Evolutionary conservation across 2,113 vertebrate species (phyloP).

Genomic region (Mastomys coucha): DNA sequence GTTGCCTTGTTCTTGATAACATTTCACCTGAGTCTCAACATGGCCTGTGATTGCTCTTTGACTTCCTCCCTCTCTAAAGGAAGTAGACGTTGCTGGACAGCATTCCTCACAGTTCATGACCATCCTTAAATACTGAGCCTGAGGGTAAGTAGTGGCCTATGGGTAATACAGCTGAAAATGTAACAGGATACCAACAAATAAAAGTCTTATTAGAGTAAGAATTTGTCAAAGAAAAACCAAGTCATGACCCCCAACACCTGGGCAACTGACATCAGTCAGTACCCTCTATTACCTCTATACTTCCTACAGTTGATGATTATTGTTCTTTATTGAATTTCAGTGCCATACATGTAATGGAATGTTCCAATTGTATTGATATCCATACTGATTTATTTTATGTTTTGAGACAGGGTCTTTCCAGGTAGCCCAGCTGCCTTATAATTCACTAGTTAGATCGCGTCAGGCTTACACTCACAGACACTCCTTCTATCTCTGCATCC

Average conservation of each 20-base stretch:
- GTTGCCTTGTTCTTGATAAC: not conserved
- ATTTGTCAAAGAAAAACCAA: not conserved
- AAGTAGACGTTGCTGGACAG: not conserved
- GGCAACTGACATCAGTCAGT: not conserved
- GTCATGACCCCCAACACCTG: not conserved
- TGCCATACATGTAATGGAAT: not conserved
- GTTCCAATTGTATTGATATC: conserved; percentile 14
- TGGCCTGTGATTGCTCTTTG: not conserved
- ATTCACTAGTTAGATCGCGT: not conserved
- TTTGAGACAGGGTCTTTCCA: too few relatives aligned
- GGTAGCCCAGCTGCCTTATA: not conserved
- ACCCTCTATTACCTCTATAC: not conserved
- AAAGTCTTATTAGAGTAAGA: not conserved
- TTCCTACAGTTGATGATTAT: not conserved
- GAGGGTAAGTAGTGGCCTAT: not conserved
- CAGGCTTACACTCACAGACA: not conserved
- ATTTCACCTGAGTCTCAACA: not conserved
- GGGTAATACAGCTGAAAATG: not conserved
- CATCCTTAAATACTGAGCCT: not conserved
- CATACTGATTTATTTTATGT: not conserved
- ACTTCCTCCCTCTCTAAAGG: not conserved
- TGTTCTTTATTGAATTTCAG: not conserved
- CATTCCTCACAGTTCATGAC: not conserved
- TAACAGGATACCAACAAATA: not conserved
- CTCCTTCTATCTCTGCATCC: not conserved